Base-by-base conservation (phyloP, 2,797 vertebrate species). In the Anabas testudineus region DNA sequence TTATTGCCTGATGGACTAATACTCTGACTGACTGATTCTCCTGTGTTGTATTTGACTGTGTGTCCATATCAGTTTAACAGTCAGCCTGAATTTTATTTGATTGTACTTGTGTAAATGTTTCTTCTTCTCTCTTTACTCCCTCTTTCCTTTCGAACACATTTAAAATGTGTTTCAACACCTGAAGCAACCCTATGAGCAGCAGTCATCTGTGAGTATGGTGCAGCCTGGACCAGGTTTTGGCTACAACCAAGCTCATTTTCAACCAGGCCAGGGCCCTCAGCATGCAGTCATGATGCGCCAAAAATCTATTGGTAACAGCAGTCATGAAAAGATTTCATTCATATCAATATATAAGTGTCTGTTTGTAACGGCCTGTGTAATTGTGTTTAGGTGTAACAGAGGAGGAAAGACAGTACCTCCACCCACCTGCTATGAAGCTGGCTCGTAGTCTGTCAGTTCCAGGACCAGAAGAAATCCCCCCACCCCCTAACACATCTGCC, bases 401-500 rank as follows among this genome's bases (percentile, higher is more conserved):
- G 53, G 97, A 97, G 37, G 97, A 98, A 45, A 93, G 96, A 80
- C 95, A 95, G 71, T 95, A 95, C 83, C 93, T 98, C 45, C 92
- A 95, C 63, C 95, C 96, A 46, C 96, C 96, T 24, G 90, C 94
- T 39, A 95, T 96, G 94, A 97, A 97, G 82, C 92, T 98, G 81
- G 95, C 95, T 80, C 96, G 97, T 60, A 98, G 97, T 82, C 91
- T 97, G 49, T 97, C 96, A 0, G 95, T 98, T 58, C 97, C 97
- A 0, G 96, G 96, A 46, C 96, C 97, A 0, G 97, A 98, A 63
- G 97, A 98, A 73, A 98, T 98, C 67, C 97, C 97, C 2, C 96
- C 96, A 0, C 96, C 97, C 0, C 97, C 97, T 9, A 96, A 96
- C 78, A 97, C 95, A 22, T 96, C 95, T 7, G 95, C 97, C 1